phyloP scores from a whole-genome alignment of 1,140 invertebrate genomes.

The Harlomillsia oculata region DNA sequence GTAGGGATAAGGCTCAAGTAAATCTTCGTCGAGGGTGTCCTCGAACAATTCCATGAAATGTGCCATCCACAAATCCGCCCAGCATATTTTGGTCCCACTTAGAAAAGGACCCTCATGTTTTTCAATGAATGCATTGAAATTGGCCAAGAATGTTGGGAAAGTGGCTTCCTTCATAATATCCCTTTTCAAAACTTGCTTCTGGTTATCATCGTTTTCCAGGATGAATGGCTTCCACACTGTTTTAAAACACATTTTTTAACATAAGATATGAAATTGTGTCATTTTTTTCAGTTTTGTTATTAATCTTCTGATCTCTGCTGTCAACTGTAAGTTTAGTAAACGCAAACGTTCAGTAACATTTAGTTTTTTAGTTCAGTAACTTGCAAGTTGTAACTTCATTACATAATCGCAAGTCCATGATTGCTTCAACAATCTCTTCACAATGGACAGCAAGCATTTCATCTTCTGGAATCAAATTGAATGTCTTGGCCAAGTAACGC shows the following conservation, averaged over 20 bases:
- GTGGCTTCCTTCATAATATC: neutral
- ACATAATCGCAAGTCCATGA: constrained; percentile 35
- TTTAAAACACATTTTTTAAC: too few species aligned
- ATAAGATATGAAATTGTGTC: too few species aligned
- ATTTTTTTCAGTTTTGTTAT: too few species aligned
- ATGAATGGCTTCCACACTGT: constrained; percentile 10
- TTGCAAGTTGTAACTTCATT: neutral
- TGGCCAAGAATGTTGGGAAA: constrained; percentile 43
- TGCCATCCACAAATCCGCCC: constrained; percentile 25
- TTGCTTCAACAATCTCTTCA: constrained; percentile 51
- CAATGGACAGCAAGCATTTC: constrained; percentile 55
- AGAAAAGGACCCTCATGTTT: constrained; percentile 47
- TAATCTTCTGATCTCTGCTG: too few species aligned
- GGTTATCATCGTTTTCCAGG: constrained; percentile 8
- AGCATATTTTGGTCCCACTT: constrained; percentile 45
- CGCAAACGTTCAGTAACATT: neutral
- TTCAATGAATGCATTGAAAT: constrained; percentile 48
- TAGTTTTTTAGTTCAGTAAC: neutral
- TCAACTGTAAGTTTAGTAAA: too few species aligned
- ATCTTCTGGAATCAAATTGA: constrained; percentile 49
- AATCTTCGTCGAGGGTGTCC: neutral
- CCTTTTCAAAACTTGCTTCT: constrained; percentile 12
- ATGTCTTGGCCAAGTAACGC: constrained; percentile 1
- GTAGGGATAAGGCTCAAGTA: constrained; percentile 6
- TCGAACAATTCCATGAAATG: constrained; percentile 18